Base-by-base conservation (phyloP, 2,113 vertebrate genomes). In the Leuciscus idus region DNA sequence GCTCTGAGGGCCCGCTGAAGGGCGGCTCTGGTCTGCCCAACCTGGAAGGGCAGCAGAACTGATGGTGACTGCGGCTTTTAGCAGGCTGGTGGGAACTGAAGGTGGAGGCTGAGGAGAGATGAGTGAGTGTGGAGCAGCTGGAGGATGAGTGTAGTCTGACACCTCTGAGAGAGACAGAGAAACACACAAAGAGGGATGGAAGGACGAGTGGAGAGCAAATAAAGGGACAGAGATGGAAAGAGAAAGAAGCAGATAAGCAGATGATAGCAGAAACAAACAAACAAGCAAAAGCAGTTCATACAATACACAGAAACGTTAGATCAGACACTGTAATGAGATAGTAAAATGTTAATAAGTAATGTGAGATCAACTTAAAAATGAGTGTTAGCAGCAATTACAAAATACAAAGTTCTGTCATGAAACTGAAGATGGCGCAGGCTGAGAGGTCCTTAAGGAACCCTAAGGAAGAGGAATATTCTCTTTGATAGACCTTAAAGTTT, bases 21-120 rank as follows among this genome's bases (percentile, higher is more conserved):
- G 95, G 95, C 93, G 95, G 96, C 95, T 95, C 94, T 95, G 95
- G 95, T 94, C 95, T 96, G 94, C 95, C 95, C 92, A 95, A 95
- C 93, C 96, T 95, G 93, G 96, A 95, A 93, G 96, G 95, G 92
- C 96, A 97, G 96, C 96, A 97, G 95, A 96, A 97, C 96, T 97
- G 97, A 96, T 97, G 96, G 93, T 96, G 96, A 95, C 95, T 95
- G 95, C 95, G 96, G 95, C 94, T 94, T 93, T 94, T 93, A 95
- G 94, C 21, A 21, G 55, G 88, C 76, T 68, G 89, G 85, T 89
- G 86, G 74, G n/a, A 91, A 92, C 90, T 93, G 93, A 92, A 92
- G 93, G 90, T 93, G 92, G 91, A 93, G 91, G 91, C 92, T 91
- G 91, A 88, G 75, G 91, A 93, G 90, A 90, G 90, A 90, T 92